phyloP scores from a whole-genome alignment of 2,113 vertebrate genomes.

The Eleginops maclovinus region DNA sequence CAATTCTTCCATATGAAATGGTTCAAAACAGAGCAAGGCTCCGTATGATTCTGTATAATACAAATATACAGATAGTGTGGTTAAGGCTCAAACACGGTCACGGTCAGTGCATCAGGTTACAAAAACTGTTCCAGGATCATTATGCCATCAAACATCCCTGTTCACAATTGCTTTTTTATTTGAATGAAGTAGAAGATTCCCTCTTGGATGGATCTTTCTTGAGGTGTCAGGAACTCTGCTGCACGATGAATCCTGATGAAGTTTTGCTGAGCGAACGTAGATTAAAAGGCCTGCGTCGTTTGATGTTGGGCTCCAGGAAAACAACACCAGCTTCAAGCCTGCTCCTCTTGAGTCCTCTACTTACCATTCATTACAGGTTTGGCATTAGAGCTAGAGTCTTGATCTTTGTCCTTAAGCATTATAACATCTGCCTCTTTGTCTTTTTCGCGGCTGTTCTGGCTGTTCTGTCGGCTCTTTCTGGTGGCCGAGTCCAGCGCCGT shows the following conservation, averaged over 20 bases:
- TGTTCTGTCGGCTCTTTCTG: conserved; percentile 76
- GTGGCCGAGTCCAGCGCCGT: conserved; percentile 64
- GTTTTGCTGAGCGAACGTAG: background rate
- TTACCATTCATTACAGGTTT: conserved; percentile 51
- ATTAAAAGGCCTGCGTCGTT: background rate
- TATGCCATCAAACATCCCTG: background rate
- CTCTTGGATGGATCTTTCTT: background rate
- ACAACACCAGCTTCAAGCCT: background rate
- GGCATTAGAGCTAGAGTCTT: conserved; percentile 48
- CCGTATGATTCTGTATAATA: background rate
- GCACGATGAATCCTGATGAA: background rate
- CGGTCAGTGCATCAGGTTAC: background rate
- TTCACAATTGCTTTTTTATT: background rate
- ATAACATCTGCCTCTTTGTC: conserved; percentile 66
- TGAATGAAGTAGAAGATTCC: background rate
- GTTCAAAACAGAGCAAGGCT: background rate
- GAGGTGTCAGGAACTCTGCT: background rate
- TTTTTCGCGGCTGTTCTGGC: conserved; percentile 77
- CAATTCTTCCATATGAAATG: background rate
- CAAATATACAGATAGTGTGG: background rate
- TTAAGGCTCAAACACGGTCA: background rate
- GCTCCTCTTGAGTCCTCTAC: background rate
- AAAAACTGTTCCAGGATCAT: background rate
- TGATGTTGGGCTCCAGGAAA: background rate
- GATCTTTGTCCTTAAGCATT: conserved; percentile 63